These are phyloP conservation scores for Parotocinclus haroldoi DNA, from an alignment of 2,797 vertebrate species.

Conservation along the genomic window DNA sequence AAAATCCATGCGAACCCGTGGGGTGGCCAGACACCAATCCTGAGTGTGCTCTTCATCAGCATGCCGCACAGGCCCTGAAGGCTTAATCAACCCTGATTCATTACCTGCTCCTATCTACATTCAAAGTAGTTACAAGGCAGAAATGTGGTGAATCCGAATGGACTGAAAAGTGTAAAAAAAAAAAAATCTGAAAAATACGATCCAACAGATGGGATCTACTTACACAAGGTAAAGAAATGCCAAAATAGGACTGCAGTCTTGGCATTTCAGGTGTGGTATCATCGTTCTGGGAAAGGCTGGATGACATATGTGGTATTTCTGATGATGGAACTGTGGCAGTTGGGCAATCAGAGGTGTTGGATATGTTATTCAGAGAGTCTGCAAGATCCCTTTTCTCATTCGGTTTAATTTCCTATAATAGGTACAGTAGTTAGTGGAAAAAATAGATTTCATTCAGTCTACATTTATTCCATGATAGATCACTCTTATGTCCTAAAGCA, in stretches of 20 bases:
- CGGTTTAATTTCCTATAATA: constrained; percentile 40
- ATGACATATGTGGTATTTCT: constrained; percentile 40
- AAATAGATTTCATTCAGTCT: no score
- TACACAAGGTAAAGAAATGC: constrained; percentile 58
- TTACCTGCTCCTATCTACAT: constrained; percentile 22
- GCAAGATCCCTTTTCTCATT: not conserved
- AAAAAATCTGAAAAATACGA: no score
- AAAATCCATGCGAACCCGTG: constrained; percentile 58
- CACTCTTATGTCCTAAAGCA: no score
- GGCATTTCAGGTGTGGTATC: constrained; percentile 63
- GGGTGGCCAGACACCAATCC: constrained; percentile 63
- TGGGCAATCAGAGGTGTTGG: constrained; percentile 16
- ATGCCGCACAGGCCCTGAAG: constrained; percentile 32
- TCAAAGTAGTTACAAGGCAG: not conserved
- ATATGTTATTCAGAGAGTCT: constrained; percentile 21
- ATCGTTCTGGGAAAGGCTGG: constrained; percentile 37
- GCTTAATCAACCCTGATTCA: constrained; percentile 27
- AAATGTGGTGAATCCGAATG: not conserved
- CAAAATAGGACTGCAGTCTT: constrained; percentile 60
- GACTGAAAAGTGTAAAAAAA: not conserved
- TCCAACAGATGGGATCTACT: no score
- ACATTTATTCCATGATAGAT: no score
- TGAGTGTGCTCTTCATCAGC: constrained; percentile 58
- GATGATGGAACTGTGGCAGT: constrained; percentile 28
- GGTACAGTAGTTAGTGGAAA: not conserved